A percentile compares a stretch with the other conserved stretches of the same genome.
These are phyloP conservation scores for Brenthis hecate DNA, from an alignment of 2,888 invertebrate species.

Conservation along the genomic window DNA sequence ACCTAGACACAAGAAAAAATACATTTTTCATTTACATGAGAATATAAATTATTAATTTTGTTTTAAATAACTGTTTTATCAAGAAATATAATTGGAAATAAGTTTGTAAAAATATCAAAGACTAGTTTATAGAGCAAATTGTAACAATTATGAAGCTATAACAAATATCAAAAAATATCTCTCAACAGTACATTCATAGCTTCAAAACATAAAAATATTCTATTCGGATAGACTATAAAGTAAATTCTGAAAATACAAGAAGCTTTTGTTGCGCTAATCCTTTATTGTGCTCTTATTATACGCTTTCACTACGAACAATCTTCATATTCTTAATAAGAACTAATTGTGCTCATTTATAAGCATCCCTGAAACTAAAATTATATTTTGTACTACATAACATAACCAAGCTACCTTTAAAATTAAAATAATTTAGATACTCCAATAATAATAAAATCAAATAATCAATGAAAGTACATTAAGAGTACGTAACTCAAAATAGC, in stretches of 20 bases:
- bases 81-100: not conserved
- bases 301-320: not conserved
- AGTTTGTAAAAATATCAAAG: not conserved
- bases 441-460: too few relatives aligned
- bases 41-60: too few relatives aligned
- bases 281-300: conserved; percentile 14
- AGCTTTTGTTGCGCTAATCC: conserved; percentile 14
- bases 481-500: too few relatives aligned
- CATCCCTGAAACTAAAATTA: too few relatives aligned
- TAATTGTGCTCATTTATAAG: not conserved
- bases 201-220: conserved; percentile 10
- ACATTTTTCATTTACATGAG: too few relatives aligned
- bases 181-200: conserved; percentile 4
- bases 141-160: conserved; percentile 1
- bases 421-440: too few relatives aligned
- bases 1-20: too few relatives aligned
- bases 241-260: conserved; percentile 16
- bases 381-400: too few relatives aligned
- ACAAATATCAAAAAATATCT: conserved; percentile 7
- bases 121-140: too few relatives aligned
- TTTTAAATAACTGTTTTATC: not conserved
- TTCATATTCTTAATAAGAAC: conserved; percentile 7
- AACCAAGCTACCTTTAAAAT: too few relatives aligned
- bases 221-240: conserved; percentile 15
- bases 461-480: too few relatives aligned